A percentile compares a stretch with the other conserved stretches of the same genome.
Conservation (phyloP, 2,888 invertebrate species). For the Archips xylosteana region DNA sequence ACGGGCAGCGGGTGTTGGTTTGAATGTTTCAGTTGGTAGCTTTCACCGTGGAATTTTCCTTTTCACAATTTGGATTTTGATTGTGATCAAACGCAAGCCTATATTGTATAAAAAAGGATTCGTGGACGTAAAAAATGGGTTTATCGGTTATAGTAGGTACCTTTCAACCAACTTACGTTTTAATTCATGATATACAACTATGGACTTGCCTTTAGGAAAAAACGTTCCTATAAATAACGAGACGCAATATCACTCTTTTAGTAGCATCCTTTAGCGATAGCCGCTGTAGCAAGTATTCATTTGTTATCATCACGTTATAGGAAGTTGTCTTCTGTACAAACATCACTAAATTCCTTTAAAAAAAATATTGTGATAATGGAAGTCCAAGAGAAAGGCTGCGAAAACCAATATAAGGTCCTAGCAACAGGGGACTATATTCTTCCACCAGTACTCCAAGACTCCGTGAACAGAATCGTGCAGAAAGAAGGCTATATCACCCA, state of each 20-base stretch:
- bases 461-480: conserved; percentile 48
- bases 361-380: not conserved
- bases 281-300: not conserved
- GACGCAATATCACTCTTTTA: not conserved
- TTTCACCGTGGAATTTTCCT: no score
- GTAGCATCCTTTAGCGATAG: not conserved
- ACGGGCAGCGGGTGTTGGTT: no score
- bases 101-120: no score
- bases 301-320: not conserved
- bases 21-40: no score
- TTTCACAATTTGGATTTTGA: no score
- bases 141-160: no score
- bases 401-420: not conserved
- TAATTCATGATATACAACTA: not conserved
- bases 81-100: no score
- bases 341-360: not conserved
- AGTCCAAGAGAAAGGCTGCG: not conserved
- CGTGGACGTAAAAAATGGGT: no score
- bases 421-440: conserved; percentile 2
- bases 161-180: not conserved
- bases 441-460: conserved; percentile 45
- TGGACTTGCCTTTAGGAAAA: not conserved
- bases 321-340: not conserved
- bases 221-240: not conserved
- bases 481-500: conserved; percentile 51